phyloP scores from a whole-genome alignment of 1,140 invertebrate species.

The Aphaenogaster ashmeadi region DNA sequence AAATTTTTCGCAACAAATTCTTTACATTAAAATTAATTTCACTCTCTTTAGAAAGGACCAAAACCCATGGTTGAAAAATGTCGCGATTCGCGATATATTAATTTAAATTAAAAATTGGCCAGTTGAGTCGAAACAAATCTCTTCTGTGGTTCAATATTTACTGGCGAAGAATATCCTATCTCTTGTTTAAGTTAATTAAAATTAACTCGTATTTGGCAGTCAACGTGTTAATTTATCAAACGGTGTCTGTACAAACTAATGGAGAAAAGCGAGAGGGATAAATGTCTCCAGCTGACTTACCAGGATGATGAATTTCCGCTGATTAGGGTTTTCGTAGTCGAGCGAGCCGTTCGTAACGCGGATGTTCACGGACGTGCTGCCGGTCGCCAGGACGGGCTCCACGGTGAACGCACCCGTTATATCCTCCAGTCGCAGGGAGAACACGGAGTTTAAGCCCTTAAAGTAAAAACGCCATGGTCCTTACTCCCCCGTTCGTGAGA shows the following conservation, averaged over 20 bases:
- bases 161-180: too few species aligned
- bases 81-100: too few species aligned
- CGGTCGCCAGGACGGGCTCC: slow-evolving; percentile 92
- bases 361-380: slow-evolving; percentile 94
- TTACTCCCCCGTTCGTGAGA: not conserved
- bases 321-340: slow-evolving; percentile 97
- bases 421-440: slow-evolving; percentile 92
- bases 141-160: too few species aligned
- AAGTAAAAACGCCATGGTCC: not conserved
- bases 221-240: not conserved
- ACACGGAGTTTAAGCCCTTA: slow-evolving; percentile 93
- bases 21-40: too few species aligned
- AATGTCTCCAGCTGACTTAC: slow-evolving; percentile 85
- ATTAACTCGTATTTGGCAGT: too few species aligned
- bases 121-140: too few species aligned
- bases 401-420: slow-evolving; percentile 94
- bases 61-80: too few species aligned
- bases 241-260: not conserved
- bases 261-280: not conserved
- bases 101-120: too few species aligned
- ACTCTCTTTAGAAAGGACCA: too few species aligned
- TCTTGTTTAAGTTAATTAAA: too few species aligned
- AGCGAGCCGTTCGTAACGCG: slow-evolving; percentile 93
- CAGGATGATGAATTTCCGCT: slow-evolving; percentile 95
- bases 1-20: too few species aligned